Evolutionary conservation across 1,140 invertebrate species (phyloP).

Genomic region (Drosophila willistoni): DNA sequence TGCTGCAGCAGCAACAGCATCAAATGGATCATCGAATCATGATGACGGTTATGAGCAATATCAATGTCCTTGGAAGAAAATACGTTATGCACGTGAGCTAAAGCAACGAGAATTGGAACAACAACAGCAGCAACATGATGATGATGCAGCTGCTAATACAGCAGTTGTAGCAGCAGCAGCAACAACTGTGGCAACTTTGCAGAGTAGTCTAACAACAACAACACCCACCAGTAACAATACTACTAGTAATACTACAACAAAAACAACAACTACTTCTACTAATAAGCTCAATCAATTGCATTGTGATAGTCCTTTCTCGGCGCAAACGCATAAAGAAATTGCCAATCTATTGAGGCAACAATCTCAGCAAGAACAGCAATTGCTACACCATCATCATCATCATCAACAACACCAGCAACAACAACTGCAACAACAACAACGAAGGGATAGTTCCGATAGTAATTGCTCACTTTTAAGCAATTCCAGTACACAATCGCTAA

Average conservation of each 20-base stretch:
- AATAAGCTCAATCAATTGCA: constrained; percentile 63
- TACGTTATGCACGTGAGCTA: constrained; percentile 77
- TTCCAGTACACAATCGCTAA: constrained; percentile 67
- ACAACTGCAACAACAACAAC: constrained; percentile 59
- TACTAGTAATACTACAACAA: not conserved
- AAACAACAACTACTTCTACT: constrained; percentile 22
- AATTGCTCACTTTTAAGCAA: constrained; percentile 80
- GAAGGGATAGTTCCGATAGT: constrained; percentile 79
- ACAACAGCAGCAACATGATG: constrained; percentile 37
- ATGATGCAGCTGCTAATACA: constrained; percentile 24
- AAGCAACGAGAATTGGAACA: constrained; percentile 75
- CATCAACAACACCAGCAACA: constrained; percentile 52
- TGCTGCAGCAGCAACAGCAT: constrained; percentile 12
- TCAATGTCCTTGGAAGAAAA: constrained; percentile 83
- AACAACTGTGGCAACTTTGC: constrained; percentile 34
- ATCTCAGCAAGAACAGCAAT: constrained; percentile 53
- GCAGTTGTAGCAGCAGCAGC: constrained; percentile 30
- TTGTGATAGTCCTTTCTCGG: constrained; percentile 74
- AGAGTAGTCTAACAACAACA: constrained; percentile 17
- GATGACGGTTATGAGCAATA: constrained; percentile 69
- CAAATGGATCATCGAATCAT: no score
- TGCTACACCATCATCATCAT: constrained; percentile 48
- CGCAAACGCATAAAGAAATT: constrained; percentile 81
- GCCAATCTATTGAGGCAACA: constrained; percentile 74
- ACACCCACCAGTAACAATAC: constrained; percentile 50